Conservation (phyloP, 2,113 vertebrate species). For the Corythornis cristatus region DNA sequence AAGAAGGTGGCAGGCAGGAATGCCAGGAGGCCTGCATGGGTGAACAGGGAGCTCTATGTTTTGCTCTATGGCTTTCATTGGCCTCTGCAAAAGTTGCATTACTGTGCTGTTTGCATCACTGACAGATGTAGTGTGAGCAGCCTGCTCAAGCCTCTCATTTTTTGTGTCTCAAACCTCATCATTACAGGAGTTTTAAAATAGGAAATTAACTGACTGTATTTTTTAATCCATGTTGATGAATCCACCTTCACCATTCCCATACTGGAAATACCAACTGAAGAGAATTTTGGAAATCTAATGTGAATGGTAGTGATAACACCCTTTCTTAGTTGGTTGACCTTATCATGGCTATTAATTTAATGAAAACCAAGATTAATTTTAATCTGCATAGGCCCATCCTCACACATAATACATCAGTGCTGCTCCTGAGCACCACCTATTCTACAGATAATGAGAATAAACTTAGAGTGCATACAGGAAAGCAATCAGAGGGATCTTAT, state of each 20-base stretch:
- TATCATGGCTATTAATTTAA: conserved; percentile 37
- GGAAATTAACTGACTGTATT: background rate
- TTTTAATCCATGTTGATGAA: conserved; percentile 9
- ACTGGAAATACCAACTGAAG: conserved; percentile 17
- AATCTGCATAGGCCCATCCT: conserved; percentile 8
- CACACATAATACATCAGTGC: background rate
- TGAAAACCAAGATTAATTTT: conserved; percentile 26
- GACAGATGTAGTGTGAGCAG: background rate
- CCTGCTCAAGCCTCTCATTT: background rate
- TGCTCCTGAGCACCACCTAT: background rate
- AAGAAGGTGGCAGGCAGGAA: no score
- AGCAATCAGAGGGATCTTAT: background rate
- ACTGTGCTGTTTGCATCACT: background rate
- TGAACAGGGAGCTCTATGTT: background rate
- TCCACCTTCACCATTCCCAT: conserved; percentile 23
- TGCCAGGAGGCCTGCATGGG: no score
- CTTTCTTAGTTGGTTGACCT: conserved; percentile 15
- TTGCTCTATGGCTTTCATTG: background rate
- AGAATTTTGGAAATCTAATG: conserved; percentile 26
- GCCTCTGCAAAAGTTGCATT: background rate
- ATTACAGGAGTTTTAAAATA: background rate
- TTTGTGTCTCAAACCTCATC: background rate
- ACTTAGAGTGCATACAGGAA: background rate
- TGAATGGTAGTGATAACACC: conserved; percentile 17
- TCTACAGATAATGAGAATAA: background rate